Evolutionary conservation across 2,113 vertebrate genomes (phyloP).

Genomic region (Pachycephala philippinensis): DNA sequence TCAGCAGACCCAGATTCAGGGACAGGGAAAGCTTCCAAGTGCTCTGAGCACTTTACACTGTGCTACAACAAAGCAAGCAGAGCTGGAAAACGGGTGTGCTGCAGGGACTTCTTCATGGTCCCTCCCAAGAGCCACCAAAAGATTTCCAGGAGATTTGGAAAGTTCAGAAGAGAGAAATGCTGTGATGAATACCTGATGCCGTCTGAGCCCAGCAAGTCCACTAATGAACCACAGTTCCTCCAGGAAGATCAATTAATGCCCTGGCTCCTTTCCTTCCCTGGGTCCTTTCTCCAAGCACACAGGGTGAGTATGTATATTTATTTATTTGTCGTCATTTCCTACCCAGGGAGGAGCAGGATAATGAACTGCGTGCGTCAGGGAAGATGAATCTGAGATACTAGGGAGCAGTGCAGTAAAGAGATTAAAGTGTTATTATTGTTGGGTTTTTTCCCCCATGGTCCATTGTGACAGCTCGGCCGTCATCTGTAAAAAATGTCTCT

Average conservation of each 20-base stretch:
- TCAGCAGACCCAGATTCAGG: neutral
- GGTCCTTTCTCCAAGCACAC: conserved; percentile 34
- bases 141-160: conserved; percentile 38
- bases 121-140: neutral
- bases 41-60: neutral
- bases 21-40: neutral
- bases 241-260: conserved; percentile 65
- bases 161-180: conserved; percentile 15
- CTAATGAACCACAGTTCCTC: conserved; percentile 67
- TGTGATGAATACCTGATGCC: conserved; percentile 28
- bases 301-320: conserved; percentile 65
- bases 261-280: conserved; percentile 51
- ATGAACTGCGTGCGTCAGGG: conserved; percentile 82
- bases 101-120: fast-evolving
- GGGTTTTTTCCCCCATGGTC: conserved; percentile 75
- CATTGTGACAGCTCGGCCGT: conserved; percentile 84
- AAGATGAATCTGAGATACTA: conserved; percentile 87
- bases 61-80: neutral
- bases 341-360: conserved; percentile 79
- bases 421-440: conserved; percentile 85
- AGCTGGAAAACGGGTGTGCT: fast-evolving
- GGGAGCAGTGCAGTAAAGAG: conserved; percentile 83
- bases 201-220: neutral
- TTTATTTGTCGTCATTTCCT: conserved; percentile 79
- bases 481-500: conserved; percentile 90